These are phyloP conservation scores for Metaphire vulgaris DNA, from an alignment of 1,140 invertebrate genomes.

Conservation along the genomic window DNA sequence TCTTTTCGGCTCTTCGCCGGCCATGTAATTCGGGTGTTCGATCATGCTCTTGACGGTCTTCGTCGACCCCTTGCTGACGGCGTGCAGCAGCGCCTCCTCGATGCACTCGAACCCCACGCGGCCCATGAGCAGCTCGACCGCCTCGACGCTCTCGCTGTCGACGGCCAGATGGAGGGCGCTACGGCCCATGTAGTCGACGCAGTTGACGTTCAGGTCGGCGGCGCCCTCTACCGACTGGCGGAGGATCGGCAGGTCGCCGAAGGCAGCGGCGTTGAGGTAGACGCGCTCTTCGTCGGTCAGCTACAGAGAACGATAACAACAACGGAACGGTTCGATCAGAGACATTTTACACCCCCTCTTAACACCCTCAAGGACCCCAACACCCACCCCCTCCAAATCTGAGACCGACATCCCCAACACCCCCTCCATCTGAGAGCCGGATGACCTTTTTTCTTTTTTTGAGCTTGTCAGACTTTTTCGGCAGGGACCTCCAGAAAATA, in stretches of 20 bases:
- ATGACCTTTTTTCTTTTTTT: too few species aligned
- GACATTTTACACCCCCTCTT: too few species aligned
- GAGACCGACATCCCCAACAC: too few species aligned
- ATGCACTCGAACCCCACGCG: constrained; percentile 32
- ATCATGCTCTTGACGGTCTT: constrained; percentile 78
- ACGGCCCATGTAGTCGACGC: constrained; percentile 82
- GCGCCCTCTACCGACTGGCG: constrained; percentile 34
- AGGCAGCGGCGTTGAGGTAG: constrained; percentile 49
- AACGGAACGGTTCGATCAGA: too few species aligned
- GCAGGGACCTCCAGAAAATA: too few species aligned
- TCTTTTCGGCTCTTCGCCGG: constrained; percentile 43
- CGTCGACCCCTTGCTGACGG: constrained; percentile 63
- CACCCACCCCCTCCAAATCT: too few species aligned
- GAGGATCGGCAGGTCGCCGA: constrained; percentile 38
- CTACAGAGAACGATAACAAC: constrained; percentile 33
- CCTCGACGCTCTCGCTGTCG: constrained; percentile 91
- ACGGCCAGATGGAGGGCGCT: constrained; percentile 62
- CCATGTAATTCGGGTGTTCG: constrained; percentile 57
- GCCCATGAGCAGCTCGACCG: constrained; percentile 80
- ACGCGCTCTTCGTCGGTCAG: constrained; percentile 51
- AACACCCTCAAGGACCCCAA: too few species aligned
- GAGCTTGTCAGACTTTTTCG: too few species aligned
- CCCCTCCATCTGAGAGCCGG: too few species aligned
- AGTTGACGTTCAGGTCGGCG: constrained; percentile 66
- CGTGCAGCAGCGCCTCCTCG: constrained; percentile 62